Base-by-base conservation (phyloP, 2,888 invertebrate species). In the Andrena bicolor region DNA sequence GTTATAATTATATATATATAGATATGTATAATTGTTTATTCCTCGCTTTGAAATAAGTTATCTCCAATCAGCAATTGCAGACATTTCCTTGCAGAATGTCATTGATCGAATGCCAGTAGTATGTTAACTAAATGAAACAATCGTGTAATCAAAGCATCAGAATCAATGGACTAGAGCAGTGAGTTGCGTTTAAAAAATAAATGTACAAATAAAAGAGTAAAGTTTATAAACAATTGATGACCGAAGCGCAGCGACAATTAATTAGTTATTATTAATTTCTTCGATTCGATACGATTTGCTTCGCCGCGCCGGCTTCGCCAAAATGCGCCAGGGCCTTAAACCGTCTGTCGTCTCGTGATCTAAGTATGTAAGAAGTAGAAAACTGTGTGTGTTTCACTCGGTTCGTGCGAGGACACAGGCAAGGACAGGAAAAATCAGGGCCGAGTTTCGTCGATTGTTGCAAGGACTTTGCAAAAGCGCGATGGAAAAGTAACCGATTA, bases 391-490 rank as follows among this genome's bases (percentile, higher is more conserved):
- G n/a, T 80, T 71, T 72, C 56, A 16, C 32, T 48, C 20, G n/a
- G 10, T 10, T 6, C 7, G 6, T 35, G 68, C 88, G 88, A 89
- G 90, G 89, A 88, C 85, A 71, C 7, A 8, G 32, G 76, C 53
- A 69, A 76, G 65, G 48, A 76, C 64, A 20, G 58, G 76, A 75
- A 83, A 82, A 76, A 78, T 85, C 65, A 65, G 68, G 51, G 64
- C 53, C 70, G 60, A 58, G 76, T 76, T 71, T 74, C 80, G 61
- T 60, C 70, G 64, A 64, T 20, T 30, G 61, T 66, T 66, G 81
- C 82, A 73, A 80, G 82, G 73, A 79, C 82, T 61, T 58, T 23
- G 51, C 61, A 41, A 61, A 56, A 48, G 56, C 10, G 23, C 51
- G 41, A 58, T 60, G 65, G 69, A 68, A 63, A 66, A 65, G 61